Base-by-base conservation (phyloP, 1,140 invertebrate genomes). In the Vanessa atalanta region DNA sequence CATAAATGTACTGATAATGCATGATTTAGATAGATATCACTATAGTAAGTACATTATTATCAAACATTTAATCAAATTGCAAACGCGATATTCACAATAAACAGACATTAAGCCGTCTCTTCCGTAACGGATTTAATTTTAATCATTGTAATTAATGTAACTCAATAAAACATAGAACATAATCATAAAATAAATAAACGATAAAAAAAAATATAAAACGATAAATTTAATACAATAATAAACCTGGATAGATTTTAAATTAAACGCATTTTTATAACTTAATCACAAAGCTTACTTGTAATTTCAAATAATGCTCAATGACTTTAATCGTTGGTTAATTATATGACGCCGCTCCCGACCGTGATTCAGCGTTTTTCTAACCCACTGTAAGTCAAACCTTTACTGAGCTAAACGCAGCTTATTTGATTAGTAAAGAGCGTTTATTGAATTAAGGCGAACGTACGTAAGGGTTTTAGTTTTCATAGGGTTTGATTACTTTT, bases 401-500 rank as follows among this genome's bases (percentile, higher is more conserved):
- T 83, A 80, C 79, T 73, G 76, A 86, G 85, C 86, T 87, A 85
- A 88, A 85, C 83, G 73, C 82, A 87, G 88, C 87, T 92, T 90
- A 92, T 92, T 91, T 82, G 90, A 92, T 92, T 92, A 92, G 84
- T 80, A 80, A 84, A 83, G 73, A 77, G 79, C 79, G 80, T 81
- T 91, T 85, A 92, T 92, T 90, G 89, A 90, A 92, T 92, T 92
- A 91, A 92, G 84, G 88, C 86, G 75, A 83, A 87, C 79, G 84
- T 77, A 86, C 70, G 53, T 57, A 57, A 73, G 78, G 85, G 85
- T 85, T 86, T 88, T 81, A 83, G 79, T 86, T 80, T 79, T 82
- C 80, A 83, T 85, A 82, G 76, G 84, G 83, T 82, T 88, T 86
- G 83, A 86, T 80, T 86, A 83, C 74, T 77, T 76, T 77, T 85